Evolutionary conservation across 1,140 invertebrate species (phyloP).

Genomic region (Lepidurus packardi): DNA sequence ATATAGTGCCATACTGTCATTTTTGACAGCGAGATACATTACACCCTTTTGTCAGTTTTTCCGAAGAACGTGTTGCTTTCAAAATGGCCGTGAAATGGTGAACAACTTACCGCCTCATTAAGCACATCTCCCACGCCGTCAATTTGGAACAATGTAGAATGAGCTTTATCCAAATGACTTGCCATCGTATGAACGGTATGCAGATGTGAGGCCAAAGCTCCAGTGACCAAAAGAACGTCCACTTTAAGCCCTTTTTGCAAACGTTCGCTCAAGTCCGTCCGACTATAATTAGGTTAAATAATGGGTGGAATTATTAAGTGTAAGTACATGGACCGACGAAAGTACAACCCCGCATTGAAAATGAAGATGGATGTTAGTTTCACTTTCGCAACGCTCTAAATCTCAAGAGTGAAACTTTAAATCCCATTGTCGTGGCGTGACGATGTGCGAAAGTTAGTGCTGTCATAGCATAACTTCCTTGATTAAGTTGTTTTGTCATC

Average conservation of each 20-base stretch:
- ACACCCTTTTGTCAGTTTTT: neutral
- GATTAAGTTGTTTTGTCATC: neutral
- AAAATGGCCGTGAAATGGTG: constrained; percentile 1
- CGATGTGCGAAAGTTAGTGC: neutral
- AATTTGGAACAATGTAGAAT: constrained; percentile 73
- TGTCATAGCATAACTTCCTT: neutral
- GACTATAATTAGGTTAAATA: constrained; percentile 47
- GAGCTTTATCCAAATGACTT: constrained; percentile 69
- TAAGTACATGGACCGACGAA: too few relatives aligned
- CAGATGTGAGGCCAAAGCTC: constrained; percentile 70
- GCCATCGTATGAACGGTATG: constrained; percentile 60
- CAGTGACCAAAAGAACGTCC: constrained; percentile 74
- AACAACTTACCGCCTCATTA: constrained; percentile 61
- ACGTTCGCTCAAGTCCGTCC: constrained; percentile 58
- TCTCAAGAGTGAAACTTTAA: neutral
- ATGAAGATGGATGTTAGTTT: too few relatives aligned
- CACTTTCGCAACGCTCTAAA: too few relatives aligned
- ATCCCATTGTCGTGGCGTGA: neutral
- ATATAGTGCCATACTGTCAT: too few relatives aligned
- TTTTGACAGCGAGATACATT: neutral
- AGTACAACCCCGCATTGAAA: too few relatives aligned
- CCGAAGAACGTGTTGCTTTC: too few relatives aligned
- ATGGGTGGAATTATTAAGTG: too few relatives aligned
- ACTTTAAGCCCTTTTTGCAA: constrained; percentile 59
- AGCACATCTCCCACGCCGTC: constrained; percentile 73